A percentile compares a stretch with the other conserved stretches of the same genome.
phyloP scores from a whole-genome alignment of 2,797 vertebrate species.

The Gambusia yucatana region DNA sequence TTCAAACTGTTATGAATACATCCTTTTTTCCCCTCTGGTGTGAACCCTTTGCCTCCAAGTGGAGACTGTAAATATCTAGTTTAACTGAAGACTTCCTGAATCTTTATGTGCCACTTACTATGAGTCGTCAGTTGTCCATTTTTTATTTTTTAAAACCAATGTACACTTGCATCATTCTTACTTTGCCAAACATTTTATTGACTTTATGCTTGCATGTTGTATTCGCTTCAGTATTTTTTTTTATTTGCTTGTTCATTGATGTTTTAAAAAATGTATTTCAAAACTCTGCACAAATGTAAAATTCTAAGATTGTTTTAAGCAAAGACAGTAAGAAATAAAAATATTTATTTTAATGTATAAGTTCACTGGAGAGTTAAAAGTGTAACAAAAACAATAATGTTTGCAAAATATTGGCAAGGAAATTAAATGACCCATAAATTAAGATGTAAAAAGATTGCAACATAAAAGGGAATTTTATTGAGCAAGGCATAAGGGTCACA shows the following conservation, averaged over 20 bases:
- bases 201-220: not conserved
- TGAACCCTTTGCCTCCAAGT: constrained; percentile 57
- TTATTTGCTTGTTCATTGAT: not conserved
- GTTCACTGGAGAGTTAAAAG: not conserved
- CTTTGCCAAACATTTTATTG: not conserved
- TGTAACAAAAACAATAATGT: not conserved
- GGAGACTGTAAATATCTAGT: constrained; percentile 51
- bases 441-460: not conserved
- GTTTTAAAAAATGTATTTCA: not conserved
- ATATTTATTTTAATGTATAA: not conserved
- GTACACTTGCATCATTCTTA: not conserved
- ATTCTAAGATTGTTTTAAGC: not conserved
- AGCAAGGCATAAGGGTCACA: not conserved
- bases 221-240: not conserved
- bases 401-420: not conserved
- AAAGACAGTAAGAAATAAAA: not conserved
- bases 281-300: not conserved
- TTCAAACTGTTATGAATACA: constrained; percentile 81
- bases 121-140: not conserved
- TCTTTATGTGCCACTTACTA: not conserved
- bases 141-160: not conserved
- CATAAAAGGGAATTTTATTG: not conserved
- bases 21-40: constrained; percentile 74
- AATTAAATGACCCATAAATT: not conserved
- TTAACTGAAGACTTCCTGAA: constrained; percentile 30